Conservation (phyloP, 2,113 vertebrate genomes). For the Sinocyclocheilus maitianheensis region DNA sequence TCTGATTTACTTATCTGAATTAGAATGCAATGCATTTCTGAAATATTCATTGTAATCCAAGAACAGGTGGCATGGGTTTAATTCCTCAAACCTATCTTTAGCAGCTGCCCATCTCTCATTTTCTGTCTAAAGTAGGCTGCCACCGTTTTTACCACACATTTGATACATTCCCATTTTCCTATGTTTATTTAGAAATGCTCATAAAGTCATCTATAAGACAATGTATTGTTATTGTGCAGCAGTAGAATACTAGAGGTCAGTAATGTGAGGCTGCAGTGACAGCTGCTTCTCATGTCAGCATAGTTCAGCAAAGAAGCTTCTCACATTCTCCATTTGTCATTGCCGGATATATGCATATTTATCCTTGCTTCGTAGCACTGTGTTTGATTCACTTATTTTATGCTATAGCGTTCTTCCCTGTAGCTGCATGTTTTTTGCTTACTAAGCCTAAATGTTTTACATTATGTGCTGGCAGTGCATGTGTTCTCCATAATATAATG, state of each 20-base stretch:
- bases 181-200: not conserved
- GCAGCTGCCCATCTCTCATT: not conserved
- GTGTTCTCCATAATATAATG: too few species aligned
- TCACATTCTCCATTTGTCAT: constrained; percentile 53
- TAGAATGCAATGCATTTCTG: not conserved
- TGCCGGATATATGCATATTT: constrained; percentile 26
- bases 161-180: not conserved
- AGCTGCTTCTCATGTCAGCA: constrained; percentile 48
- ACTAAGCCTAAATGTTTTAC: not conserved
- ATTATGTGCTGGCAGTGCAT: not conserved
- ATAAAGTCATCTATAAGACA: not conserved
- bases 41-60: not conserved
- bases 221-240: not conserved
- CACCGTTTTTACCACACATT: not conserved
- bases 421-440: not conserved
- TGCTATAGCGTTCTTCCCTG: not conserved
- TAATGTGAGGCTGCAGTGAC: constrained; percentile 19
- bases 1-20: constrained; percentile 5
- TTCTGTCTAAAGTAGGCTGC: not conserved
- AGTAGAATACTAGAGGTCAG: constrained; percentile 26
- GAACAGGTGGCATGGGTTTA: constrained; percentile 13
- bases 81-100: not conserved
- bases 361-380: not conserved
- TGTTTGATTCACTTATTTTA: not conserved
- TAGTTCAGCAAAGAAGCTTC: constrained; percentile 31